A percentile compares a stretch with the other conserved stretches of the same genome.
phyloP scores from a whole-genome alignment of 2,888 invertebrate species.

The Habrosyne pyritoides region DNA sequence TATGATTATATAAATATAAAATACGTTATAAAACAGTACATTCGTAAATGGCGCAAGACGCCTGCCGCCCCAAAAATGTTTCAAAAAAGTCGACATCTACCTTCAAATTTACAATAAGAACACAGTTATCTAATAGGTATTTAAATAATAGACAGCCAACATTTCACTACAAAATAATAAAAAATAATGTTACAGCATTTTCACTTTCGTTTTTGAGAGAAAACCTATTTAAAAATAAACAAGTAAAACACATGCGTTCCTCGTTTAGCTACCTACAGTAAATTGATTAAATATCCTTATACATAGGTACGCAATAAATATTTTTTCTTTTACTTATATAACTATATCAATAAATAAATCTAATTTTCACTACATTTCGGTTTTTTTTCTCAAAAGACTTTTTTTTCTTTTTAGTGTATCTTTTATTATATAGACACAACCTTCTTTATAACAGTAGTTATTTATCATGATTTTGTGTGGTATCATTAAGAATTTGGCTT shows the following conservation, averaged over 20 bases:
- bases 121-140: conserved; percentile 34
- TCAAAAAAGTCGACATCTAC: conserved; percentile 71
- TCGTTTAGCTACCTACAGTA: conserved; percentile 69
- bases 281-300: conserved; percentile 73
- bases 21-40: conserved; percentile 79
- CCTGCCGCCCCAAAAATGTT: conserved; percentile 61
- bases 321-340: conserved; percentile 76
- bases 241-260: conserved; percentile 27
- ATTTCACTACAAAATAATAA: neutral
- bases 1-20: conserved; percentile 71
- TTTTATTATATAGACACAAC: conserved; percentile 80
- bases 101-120: conserved; percentile 46
- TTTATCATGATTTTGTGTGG: conserved; percentile 46
- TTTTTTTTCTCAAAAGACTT: conserved; percentile 66
- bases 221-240: conserved; percentile 27
- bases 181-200: conserved; percentile 1
- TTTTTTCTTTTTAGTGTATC: conserved; percentile 67
- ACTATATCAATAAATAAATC: conserved; percentile 75
- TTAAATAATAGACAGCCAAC: conserved; percentile 20
- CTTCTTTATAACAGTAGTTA: conserved; percentile 75
- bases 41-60: conserved; percentile 47
- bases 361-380: conserved; percentile 69
- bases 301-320: conserved; percentile 74
- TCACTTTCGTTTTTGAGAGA: conserved; percentile 5
- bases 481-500: conserved; percentile 73